Evolutionary conservation across 1,140 invertebrate genomes (phyloP).

Genomic region (Eriosoma lanigerum): DNA sequence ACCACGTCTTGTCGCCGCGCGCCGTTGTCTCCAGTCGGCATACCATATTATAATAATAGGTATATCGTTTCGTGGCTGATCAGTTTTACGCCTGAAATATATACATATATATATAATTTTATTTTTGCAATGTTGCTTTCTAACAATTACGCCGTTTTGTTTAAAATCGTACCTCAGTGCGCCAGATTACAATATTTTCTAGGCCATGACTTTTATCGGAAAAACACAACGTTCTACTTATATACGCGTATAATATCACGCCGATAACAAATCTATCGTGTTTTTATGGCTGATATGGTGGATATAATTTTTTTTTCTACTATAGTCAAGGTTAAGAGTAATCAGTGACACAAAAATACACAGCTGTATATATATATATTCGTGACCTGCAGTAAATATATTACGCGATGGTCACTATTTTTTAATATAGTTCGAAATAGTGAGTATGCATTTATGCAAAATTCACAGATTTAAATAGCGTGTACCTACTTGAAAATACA

Average conservation of each 20-base stretch:
- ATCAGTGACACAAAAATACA: too few relatives aligned
- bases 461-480: too few relatives aligned
- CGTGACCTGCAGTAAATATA: too few relatives aligned
- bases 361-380: too few relatives aligned
- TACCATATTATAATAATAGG: too few relatives aligned
- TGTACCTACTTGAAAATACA: too few relatives aligned
- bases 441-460: too few relatives aligned
- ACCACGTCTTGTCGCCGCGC: neutral
- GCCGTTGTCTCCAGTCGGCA: neutral
- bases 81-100: constrained; percentile 8
- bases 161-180: neutral
- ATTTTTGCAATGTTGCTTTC: neutral
- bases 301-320: too few relatives aligned
- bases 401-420: too few relatives aligned
- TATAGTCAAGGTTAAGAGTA: too few relatives aligned
- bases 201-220: constrained; percentile 18
- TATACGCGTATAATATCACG: too few relatives aligned
- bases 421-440: too few relatives aligned
- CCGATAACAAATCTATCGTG: constrained; percentile 3
- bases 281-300: constrained; percentile 47
- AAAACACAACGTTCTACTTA: constrained; percentile 46
- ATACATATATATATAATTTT: neutral
- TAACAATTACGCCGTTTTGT: neutral
- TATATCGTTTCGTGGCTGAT: constrained; percentile 8
- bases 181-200: constrained; percentile 31